A percentile compares a stretch with the other conserved stretches of the same genome.
Evolutionary conservation across 2,797 vertebrate species (phyloP).

Genomic region (Xiphophorus birchmanni): DNA sequence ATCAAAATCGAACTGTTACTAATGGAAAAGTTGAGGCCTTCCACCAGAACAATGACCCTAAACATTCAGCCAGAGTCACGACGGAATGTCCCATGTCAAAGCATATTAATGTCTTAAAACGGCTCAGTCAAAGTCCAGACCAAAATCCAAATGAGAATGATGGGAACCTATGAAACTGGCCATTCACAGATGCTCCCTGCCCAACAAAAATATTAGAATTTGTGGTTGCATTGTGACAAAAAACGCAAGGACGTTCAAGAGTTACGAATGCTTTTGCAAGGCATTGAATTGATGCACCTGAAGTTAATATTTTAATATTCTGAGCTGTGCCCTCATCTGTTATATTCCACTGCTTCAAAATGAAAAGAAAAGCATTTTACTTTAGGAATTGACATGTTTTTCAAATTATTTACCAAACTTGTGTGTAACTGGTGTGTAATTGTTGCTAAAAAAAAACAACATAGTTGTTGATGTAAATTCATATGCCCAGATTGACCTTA

Average conservation of each 20-base stretch:
- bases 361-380: neutral
- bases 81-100: no score
- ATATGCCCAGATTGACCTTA: neutral
- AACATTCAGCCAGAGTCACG: neutral
- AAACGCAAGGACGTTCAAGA: neutral
- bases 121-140: neutral
- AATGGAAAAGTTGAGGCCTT: neutral
- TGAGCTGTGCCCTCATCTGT: no score
- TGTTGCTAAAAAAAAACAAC: neutral
- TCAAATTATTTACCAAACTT: neutral
- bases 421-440: neutral
- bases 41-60: neutral
- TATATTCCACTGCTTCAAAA: neutral
- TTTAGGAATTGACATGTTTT: neutral
- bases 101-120: neutral
- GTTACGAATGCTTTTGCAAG: neutral
- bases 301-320: neutral
- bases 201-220: neutral
- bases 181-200: neutral
- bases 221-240: neutral
- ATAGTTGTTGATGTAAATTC: neutral
- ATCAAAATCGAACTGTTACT: neutral
- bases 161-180: neutral
- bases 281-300: neutral
- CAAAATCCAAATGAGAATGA: neutral